These are phyloP conservation scores for Diceros bicornis DNA, from an alignment of 2,797 vertebrate genomes.

Conservation along the genomic window DNA sequence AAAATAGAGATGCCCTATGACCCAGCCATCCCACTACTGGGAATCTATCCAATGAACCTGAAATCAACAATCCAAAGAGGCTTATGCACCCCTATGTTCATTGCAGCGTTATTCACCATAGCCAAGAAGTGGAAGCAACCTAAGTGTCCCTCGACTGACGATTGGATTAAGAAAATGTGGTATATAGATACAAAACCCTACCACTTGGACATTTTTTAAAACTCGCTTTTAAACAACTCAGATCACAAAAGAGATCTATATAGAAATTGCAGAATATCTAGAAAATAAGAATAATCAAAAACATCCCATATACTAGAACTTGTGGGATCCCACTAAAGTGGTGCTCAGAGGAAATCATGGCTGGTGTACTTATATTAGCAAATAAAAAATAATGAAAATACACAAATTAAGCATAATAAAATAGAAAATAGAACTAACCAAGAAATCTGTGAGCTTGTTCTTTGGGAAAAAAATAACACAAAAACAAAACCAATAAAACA, in stretches of 20 bases:
- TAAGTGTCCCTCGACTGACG: too few relatives aligned
- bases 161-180: too few relatives aligned
- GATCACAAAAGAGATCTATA: neutral
- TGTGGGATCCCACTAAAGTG: neutral
- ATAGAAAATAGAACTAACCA: conserved; percentile 18
- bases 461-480: neutral
- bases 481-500: conserved; percentile 44
- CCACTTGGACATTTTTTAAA: neutral
- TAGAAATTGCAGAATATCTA: neutral
- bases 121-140: too few relatives aligned
- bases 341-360: neutral
- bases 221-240: conserved; percentile 31
- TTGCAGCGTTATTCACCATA: too few relatives aligned
- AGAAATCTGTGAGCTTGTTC: neutral
- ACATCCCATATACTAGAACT: neutral
- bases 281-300: neutral
- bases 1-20: too few relatives aligned
- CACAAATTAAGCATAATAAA: conserved; percentile 17
- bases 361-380: neutral
- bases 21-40: too few relatives aligned
- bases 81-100: too few relatives aligned
- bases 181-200: conserved; percentile 7
- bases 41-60: too few relatives aligned
- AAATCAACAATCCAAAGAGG: too few relatives aligned
- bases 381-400: neutral